Evolutionary conservation across 2,888 invertebrate genomes (phyloP).

Genomic region (Strigamia transsilvanica): DNA sequence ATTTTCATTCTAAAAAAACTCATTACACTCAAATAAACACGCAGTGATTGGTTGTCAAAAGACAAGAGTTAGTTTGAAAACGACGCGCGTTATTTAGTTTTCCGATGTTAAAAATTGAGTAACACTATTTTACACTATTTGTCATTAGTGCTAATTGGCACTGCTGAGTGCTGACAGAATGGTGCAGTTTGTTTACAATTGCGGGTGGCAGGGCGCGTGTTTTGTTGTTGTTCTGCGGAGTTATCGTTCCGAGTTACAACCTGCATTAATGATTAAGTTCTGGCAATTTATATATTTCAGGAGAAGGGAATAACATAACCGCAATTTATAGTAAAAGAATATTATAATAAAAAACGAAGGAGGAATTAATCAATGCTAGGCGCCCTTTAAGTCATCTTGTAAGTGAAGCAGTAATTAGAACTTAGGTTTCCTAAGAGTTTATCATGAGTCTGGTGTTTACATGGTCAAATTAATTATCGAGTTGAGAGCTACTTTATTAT

Average conservation of each 20-base stretch:
- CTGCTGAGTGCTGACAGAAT: not conserved
- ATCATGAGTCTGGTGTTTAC: constrained; percentile 22
- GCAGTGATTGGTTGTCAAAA: not conserved
- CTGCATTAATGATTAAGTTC: not conserved
- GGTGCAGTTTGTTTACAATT: not conserved
- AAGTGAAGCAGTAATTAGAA: constrained; percentile 40
- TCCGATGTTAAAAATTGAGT: not conserved
- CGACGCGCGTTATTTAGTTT: no score
- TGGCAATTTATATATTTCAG: not conserved
- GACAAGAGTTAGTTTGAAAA: no score
- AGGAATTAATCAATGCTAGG: constrained; percentile 25
- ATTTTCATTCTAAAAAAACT: not conserved
- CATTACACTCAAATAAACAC: not conserved
- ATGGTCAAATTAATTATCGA: constrained; percentile 29
- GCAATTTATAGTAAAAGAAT: constrained; percentile 15
- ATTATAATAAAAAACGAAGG: not conserved
- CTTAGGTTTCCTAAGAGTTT: not conserved
- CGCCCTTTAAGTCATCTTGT: constrained; percentile 33
- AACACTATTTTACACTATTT: not conserved
- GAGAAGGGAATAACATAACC: not conserved
- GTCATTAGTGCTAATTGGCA: constrained; percentile 26
- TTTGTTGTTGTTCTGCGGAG: no score
- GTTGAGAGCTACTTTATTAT: constrained; percentile 36
- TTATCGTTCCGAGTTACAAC: not conserved
- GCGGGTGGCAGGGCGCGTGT: not conserved